phyloP scores from a whole-genome alignment of 2,113 vertebrate genomes.

The Anolis sagrei region DNA sequence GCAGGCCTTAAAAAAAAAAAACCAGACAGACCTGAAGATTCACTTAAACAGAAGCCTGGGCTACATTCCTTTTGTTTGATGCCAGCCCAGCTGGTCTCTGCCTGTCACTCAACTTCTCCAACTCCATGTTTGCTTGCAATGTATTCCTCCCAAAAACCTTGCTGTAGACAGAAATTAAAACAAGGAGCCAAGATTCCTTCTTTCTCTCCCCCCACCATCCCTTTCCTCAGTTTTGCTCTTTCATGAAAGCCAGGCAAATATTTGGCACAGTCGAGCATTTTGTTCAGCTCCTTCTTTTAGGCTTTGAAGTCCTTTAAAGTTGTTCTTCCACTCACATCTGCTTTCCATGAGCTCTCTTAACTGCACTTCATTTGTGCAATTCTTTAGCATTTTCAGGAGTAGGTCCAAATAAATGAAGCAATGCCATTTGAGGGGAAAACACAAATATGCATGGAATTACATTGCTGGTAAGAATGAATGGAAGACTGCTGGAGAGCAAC shows the following conservation, averaged over 20 bases:
- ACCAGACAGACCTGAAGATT: slow-evolving; percentile 61
- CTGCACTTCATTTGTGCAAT: slow-evolving; percentile 71
- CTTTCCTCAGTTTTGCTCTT: slow-evolving; percentile 65
- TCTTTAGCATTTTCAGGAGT: slow-evolving; percentile 68
- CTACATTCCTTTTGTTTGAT: slow-evolving; percentile 66
- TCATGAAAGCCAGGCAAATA: slow-evolving; percentile 74
- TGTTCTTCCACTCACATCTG: slow-evolving; percentile 73
- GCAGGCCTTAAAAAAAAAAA: slow-evolving; percentile 52
- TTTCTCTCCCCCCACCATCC: background rate
- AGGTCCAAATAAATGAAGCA: slow-evolving; percentile 66
- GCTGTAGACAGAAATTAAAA: slow-evolving; percentile 75
- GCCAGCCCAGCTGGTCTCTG: slow-evolving; percentile 44
- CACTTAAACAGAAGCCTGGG: slow-evolving; percentile 11
- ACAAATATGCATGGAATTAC: slow-evolving; percentile 11
- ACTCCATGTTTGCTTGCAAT: slow-evolving; percentile 68
- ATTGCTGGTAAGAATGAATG: slow-evolving; percentile 56
- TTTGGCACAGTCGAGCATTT: slow-evolving; percentile 71
- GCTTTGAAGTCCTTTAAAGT: slow-evolving; percentile 71
- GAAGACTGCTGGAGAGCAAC: slow-evolving; percentile 26
- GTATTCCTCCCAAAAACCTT: slow-evolving; percentile 68
- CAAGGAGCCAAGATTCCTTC: slow-evolving; percentile 63
- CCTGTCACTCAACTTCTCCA: slow-evolving; percentile 61
- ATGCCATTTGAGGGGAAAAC: slow-evolving; percentile 66
- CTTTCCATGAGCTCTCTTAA: slow-evolving; percentile 71
- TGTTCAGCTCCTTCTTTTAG: slow-evolving; percentile 67